These are phyloP conservation scores for Nanorana parkeri DNA, from an alignment of 2,113 vertebrate genomes.

Conservation along the genomic window DNA sequence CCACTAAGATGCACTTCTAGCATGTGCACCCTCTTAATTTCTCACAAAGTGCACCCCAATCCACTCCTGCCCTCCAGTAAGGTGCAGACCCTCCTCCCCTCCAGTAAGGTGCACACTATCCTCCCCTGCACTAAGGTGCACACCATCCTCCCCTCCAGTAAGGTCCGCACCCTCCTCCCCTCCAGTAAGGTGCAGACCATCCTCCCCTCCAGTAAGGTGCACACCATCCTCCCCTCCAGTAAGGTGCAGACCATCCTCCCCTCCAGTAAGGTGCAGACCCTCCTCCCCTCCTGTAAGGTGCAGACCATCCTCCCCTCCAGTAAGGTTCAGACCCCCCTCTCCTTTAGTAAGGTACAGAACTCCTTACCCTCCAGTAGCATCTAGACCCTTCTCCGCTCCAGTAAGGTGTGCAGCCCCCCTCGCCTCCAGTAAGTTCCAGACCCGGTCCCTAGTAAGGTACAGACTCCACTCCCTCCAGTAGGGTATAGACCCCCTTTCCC, in stretches of 20 bases:
- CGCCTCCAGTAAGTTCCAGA: too few species aligned
- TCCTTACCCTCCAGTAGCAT: neutral
- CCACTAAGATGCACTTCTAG: too few species aligned
- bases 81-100: neutral
- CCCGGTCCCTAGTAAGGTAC: too few species aligned
- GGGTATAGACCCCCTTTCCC: neutral
- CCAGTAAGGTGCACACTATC: too few species aligned
- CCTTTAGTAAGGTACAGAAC: neutral
- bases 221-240: too few species aligned
- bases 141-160: neutral
- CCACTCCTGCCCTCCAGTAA: neutral
- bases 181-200: neutral
- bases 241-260: too few species aligned
- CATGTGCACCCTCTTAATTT: too few species aligned
- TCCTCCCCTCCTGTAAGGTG: neutral
- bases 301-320: neutral
- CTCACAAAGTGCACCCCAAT: too few species aligned
- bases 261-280: too few species aligned
- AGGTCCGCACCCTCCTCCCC: neutral
- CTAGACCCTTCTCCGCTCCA: too few species aligned
- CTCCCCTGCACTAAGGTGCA: neutral
- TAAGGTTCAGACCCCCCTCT: neutral
- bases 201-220: neutral
- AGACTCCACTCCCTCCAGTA: too few species aligned
- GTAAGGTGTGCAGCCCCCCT: too few species aligned